Evolutionary conservation across 2,113 vertebrate species (phyloP), one percentile per base, ranked within the genome.

Genomic region (Piprites chloris): DNA sequence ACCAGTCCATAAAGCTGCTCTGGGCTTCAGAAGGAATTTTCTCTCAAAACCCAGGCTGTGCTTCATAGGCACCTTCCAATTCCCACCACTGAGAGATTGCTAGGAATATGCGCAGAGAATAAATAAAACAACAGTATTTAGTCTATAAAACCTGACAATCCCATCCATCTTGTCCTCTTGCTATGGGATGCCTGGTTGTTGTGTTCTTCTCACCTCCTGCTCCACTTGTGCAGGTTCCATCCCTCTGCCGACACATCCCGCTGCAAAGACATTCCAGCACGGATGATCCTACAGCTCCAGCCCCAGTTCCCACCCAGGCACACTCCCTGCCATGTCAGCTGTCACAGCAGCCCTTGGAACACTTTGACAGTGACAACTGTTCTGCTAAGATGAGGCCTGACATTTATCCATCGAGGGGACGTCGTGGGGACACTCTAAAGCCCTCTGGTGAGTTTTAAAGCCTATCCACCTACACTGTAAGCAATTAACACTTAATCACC

Each of bases 401-500:
- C 50, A 52, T 85, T 71, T 50, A 59, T 42, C 37, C 1, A 0
- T 30, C 0, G 0, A 68, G 49, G 55, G 58, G 18, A 55, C 41
- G 91, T 42, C 56, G 23, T 2, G 1, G 61, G 72, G 37, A 89
- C 75, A 56, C 95, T 91, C 41, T 30, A 85, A 87, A 93, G 39
- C 35, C 65, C 42, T 47, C 28, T 47, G 44, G 39, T 72, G 81
- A 87, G 56, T 78, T 89, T 81, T 59, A 67, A 78, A 63, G 59
- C 46, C 55, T 42, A 24, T 14, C 44, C 59, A 86, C 72, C 75
- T 88, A 49, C 68, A 24, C 42, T 27, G 35, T 19, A 47, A 89
- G 55, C 85, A 96, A 89, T 89, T 67, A 91, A 47, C 84, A 59
- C 30, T 85, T 67, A 76, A 42, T 90, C 66, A 79, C 53, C 26